phyloP scores from a whole-genome alignment of 2,888 invertebrate genomes.

The Ptilodon capucinus region DNA sequence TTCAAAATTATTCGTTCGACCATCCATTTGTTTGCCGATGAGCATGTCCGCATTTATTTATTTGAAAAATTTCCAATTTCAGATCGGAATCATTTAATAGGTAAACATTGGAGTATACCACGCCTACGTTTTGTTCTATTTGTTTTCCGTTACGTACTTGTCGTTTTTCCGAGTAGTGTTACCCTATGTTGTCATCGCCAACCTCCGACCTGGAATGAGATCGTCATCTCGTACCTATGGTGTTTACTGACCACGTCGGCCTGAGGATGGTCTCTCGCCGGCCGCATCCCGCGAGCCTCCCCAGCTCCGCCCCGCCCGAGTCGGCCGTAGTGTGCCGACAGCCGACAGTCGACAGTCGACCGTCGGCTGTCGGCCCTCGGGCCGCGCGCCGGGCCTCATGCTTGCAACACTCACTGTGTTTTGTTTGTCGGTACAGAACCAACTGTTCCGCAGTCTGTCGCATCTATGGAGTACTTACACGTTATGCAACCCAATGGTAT shows the following conservation, averaged over 20 bases:
- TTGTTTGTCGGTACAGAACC: constrained; percentile 80
- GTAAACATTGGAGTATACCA: constrained; percentile 73
- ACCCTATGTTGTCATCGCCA: constrained; percentile 54
- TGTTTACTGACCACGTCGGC: constrained; percentile 48
- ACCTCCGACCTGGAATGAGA: constrained; percentile 54
- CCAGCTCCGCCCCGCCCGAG: constrained; percentile 19
- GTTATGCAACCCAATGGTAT: constrained; percentile 80
- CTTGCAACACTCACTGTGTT: constrained; percentile 73
- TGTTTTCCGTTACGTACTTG: constrained; percentile 50
- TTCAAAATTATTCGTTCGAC: constrained; percentile 9
- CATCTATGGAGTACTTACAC: constrained; percentile 81
- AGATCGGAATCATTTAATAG: constrained; percentile 83
- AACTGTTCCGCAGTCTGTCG: constrained; percentile 78
- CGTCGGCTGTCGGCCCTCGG: constrained; percentile 6
- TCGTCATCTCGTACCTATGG: constrained; percentile 48
- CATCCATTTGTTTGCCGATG: constrained; percentile 36
- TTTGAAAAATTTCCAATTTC: constrained; percentile 78
- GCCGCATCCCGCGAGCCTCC: constrained; percentile 25
- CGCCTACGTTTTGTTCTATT: constrained; percentile 53
- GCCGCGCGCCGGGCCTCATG: constrained; percentile 41
- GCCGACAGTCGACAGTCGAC: constrained; percentile 1
- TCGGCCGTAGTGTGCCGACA: constrained; percentile 11
- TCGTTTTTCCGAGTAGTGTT: constrained; percentile 66
- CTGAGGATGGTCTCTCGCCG: constrained; percentile 33
- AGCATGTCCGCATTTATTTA: constrained; percentile 64